Evolutionary conservation across 2,888 invertebrate species (phyloP).

Genomic region (Rosalia funebris): DNA sequence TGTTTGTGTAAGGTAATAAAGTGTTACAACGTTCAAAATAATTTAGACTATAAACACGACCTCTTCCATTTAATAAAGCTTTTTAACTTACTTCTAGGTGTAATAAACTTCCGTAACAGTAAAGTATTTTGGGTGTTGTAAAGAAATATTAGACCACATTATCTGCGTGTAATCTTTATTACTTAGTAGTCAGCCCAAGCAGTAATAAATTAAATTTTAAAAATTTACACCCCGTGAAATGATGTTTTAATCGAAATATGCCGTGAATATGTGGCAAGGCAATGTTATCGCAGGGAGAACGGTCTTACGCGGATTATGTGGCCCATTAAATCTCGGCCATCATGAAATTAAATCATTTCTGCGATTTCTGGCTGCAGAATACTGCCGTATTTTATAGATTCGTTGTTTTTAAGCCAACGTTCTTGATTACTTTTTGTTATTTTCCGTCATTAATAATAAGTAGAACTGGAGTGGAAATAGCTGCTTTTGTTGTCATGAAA

Average conservation of each 20-base stretch:
- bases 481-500: constrained; percentile 2
- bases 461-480: constrained; percentile 5
- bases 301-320: constrained; percentile 44
- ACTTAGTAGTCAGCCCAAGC: constrained; percentile 19
- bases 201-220: constrained; percentile 43
- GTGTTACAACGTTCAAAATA: constrained; percentile 20
- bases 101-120: constrained; percentile 23
- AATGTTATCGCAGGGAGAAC: constrained; percentile 39
- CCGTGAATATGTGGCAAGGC: constrained; percentile 36
- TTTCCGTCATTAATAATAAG: constrained; percentile 11
- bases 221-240: constrained; percentile 46
- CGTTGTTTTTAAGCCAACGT: constrained; percentile 12
- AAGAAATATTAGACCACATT: constrained; percentile 29
- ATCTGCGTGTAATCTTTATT: constrained; percentile 29
- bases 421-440: constrained; percentile 12
- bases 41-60: constrained; percentile 16
- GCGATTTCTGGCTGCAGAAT: constrained; percentile 33
- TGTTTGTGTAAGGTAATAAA: constrained; percentile 3
- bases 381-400: constrained; percentile 16
- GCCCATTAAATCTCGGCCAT: constrained; percentile 47
- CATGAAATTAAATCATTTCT: constrained; percentile 52
- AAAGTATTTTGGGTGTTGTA: constrained; percentile 27
- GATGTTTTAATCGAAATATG: constrained; percentile 44
- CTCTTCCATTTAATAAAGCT: constrained; percentile 23
- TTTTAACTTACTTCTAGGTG: constrained; percentile 18